Conservation (phyloP, 2,797 vertebrate genomes). For the Thamnophis elegans region DNA sequence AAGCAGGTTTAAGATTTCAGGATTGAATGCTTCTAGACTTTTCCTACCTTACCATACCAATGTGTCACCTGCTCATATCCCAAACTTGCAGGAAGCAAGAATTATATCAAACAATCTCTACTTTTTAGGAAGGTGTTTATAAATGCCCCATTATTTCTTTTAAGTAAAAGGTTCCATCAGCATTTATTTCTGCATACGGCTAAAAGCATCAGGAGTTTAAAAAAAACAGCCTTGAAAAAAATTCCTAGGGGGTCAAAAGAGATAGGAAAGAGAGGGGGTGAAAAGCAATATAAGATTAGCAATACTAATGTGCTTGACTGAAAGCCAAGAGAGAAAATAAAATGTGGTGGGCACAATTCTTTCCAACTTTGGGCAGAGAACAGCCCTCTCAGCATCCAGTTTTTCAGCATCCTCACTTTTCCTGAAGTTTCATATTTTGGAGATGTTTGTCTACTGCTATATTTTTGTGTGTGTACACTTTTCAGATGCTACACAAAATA, state of each 20-base stretch:
- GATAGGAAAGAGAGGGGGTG: background rate
- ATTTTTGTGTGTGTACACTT: background rate
- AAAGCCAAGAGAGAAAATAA: background rate
- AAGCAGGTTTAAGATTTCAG: background rate
- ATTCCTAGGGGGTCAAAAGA: background rate
- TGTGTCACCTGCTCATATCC: background rate
- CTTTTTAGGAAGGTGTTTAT: background rate
- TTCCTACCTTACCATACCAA: background rate
- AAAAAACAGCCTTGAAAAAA: background rate
- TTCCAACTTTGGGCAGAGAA: background rate
- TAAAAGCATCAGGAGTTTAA: background rate
- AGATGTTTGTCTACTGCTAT: background rate
- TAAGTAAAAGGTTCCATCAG: background rate
- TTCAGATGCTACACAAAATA: background rate
- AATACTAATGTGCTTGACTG: background rate
- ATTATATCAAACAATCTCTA: background rate
- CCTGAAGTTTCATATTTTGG: background rate
- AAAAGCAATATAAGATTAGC: background rate
- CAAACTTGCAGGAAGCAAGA: background rate
- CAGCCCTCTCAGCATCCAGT: background rate
- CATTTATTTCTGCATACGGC: background rate
- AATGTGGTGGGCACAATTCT: background rate
- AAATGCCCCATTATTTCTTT: background rate
- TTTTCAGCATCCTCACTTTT: background rate
- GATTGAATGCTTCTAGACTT: background rate